Conservation (phyloP, 2,113 vertebrate species). For the Bos taurus region ARS-UCD2.0 NC_037336.1:62216501-62217000, state of each 20-base stretch:
- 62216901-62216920: neutral
- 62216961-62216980: neutral
- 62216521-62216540: neutral
- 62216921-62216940: neutral
- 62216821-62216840: neutral
- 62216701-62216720: neutral
- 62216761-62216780: neutral
- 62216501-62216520: neutral
- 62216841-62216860: neutral
- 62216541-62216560: neutral
- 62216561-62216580: neutral
- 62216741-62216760: neutral
- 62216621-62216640: neutral
- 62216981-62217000: neutral
- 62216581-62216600: neutral
- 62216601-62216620: neutral
- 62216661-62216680: neutral
- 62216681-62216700: neutral
- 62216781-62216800: neutral
- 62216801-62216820: neutral
- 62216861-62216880: neutral
- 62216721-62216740: neutral
- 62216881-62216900: neutral
- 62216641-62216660: neutral
- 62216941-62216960: neutral